These are phyloP conservation scores for Diplolepis rosae DNA, from an alignment of 2,888 invertebrate genomes.

Conservation along the genomic window DNA sequence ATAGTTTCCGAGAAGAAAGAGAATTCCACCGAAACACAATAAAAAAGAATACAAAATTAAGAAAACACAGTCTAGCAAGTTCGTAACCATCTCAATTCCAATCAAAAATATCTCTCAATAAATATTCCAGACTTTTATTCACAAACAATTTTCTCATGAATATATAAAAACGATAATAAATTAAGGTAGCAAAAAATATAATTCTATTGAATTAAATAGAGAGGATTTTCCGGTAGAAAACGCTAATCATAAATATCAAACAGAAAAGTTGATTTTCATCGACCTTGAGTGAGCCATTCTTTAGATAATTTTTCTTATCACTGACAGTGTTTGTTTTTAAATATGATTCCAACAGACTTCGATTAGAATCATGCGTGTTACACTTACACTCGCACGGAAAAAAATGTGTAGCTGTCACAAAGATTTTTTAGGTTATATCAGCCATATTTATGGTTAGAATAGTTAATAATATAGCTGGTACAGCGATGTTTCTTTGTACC, in stretches of 20 bases:
- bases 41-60: neutral
- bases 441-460: too few species aligned
- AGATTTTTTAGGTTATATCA: too few species aligned
- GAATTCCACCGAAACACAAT: neutral
- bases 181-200: too few species aligned
- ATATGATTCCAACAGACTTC: neutral
- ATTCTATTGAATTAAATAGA: neutral
- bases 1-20: neutral
- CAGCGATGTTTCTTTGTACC: too few species aligned
- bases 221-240: neutral
- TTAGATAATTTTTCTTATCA: neutral
- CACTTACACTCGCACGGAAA: too few species aligned
- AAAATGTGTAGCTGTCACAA: too few species aligned
- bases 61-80: too few species aligned
- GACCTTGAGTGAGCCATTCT: neutral
- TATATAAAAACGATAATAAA: neutral
- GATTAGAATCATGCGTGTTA: neutral
- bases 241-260: neutral
- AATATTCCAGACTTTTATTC: neutral
- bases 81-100: too few species aligned
- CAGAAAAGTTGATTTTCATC: neutral
- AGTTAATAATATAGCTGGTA: too few species aligned
- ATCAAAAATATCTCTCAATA: too few species aligned
- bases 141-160: neutral
- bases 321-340: constrained; percentile 1